Evolutionary conservation across 2,888 invertebrate species (phyloP), one percentile per base, ranked within the genome.

Genomic region (Mythimna loreyi): DNA sequence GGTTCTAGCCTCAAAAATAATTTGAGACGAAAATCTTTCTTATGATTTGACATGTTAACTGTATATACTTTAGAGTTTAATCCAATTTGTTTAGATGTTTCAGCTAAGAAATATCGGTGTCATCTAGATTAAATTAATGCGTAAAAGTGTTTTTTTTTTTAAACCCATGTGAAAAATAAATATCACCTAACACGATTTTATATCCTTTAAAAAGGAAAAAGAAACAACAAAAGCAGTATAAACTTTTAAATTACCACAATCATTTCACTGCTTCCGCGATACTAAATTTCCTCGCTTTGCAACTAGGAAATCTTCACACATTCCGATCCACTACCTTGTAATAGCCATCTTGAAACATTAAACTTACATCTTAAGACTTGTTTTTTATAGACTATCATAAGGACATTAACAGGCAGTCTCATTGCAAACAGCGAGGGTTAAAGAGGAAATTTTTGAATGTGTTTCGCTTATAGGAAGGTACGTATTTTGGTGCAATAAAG

Each of bases 401-500:
- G 81, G 71, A 81, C 85, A 87, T 91, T 90, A 89, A 87, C 64
- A 73, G n/a, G 23, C 86, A 82, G 70, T 85, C 83, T 85, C 86
- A 86, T 86, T 84, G 83, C 84, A 61, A 87, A 83, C 77, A 75
- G 81, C 65, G 79, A 80, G 86, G 83, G 86, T 88, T 87, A 85
- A 87, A 83, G 80, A 85, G 85, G 84, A 83, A 87, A 89, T 91
- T 90, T 88, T 87, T 86, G 86, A 90, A 90, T 89, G 87, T 90
- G 88, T 91, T 89, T 87, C 40, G 50, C 28, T 55, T 90, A 86
- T 87, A 83, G 85, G 84, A 45, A 23, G 21, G 25, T 89, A 87
- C 85, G 85, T 90, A 90, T 90, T 91, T 91, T 90, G 86, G 82
- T 86, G 90, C 87, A 89, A 91, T 92, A 92, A 92, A 93, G 85